Evolutionary conservation across 2,888 invertebrate genomes (phyloP).

Genomic region (Agrotis segetum): DNA sequence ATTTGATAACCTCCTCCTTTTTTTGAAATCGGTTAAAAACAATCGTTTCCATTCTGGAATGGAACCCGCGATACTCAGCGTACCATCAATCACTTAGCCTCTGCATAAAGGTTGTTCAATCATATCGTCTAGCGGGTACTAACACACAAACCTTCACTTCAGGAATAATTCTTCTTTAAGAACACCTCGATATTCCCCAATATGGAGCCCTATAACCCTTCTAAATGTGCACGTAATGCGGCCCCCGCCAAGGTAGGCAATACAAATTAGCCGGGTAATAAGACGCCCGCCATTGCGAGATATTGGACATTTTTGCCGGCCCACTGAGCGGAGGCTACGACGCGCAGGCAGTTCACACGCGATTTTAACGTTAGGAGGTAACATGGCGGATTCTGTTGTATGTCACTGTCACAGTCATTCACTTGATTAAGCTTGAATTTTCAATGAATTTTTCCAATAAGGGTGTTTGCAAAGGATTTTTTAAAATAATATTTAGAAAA

Average conservation of each 20-base stretch:
- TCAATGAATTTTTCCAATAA: slow-evolving; percentile 1
- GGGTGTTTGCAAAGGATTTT: neutral
- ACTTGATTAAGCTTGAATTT: slow-evolving; percentile 10
- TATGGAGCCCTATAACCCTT: slow-evolving; percentile 38
- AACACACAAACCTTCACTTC: neutral
- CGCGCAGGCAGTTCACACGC: slow-evolving; percentile 38
- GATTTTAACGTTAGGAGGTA: slow-evolving; percentile 19
- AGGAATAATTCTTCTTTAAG: slow-evolving; percentile 16
- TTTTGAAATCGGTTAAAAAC: too few relatives aligned
- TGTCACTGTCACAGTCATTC: slow-evolving; percentile 15
- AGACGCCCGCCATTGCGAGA: slow-evolving; percentile 53
- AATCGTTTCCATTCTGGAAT: too few relatives aligned
- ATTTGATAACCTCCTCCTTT: too few relatives aligned
- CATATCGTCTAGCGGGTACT: neutral
- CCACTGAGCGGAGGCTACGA: slow-evolving; percentile 24
- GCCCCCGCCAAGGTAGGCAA: slow-evolving; percentile 35
- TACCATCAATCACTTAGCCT: too few relatives aligned
- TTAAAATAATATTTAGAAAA: too few relatives aligned
- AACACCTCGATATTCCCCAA: slow-evolving; percentile 43
- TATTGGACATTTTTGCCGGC: slow-evolving; percentile 56
- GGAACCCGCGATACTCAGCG: too few relatives aligned
- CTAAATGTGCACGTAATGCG: slow-evolving; percentile 51
- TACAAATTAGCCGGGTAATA: slow-evolving; percentile 66
- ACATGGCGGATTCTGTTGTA: neutral
- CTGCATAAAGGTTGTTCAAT: neutral